Base-by-base conservation (phyloP, 2,797 vertebrate species). In the Liparis tanakae region DNA sequence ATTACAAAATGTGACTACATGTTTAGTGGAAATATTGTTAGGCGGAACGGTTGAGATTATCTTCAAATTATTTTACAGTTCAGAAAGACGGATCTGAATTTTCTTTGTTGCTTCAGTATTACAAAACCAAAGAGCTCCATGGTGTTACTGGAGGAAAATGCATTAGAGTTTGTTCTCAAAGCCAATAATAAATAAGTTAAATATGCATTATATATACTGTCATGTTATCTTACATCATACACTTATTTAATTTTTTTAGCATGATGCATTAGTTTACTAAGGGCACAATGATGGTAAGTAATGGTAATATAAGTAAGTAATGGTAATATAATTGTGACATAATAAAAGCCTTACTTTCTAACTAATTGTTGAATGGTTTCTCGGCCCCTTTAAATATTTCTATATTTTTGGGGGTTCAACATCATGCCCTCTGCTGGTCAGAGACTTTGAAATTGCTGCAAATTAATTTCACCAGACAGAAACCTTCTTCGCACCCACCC, bases 401-500 rank as follows among this genome's bases (percentile, higher is more conserved):
- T 5, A 12, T 5, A 22, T 4, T 46, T 4, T 53, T 3, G 13
- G 33, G 25, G 25, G 4, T 57, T 43, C 18, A 0, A 36, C 13
- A 3, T 34, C 39, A 22, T 9, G 20, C 39, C 58, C 39, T 30
- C 58, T 60, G n/a, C 58, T 60, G 58, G 39, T 41, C 37, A 15
- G n/a, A 14, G 58, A 6, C 39, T 59, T 41, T 17, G 4, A 36
- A 67, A 41, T 15, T 0, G 2, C 18, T 44, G 5, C 25, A 56
- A 36, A 30, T 34, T 10, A 12, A 36, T 7, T 41, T 1, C 22
- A 5, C 36, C 55, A 7, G 39, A 63, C 7, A 43, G 61, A 70
- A 69, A 36, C 18, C 10, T 33, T 46, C 22, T 68, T 61, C 9
- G n/a, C 30, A 61, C 39, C 70, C 70, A 68, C 48, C 54, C 61